Evolutionary conservation across 2,113 vertebrate genomes (phyloP).

Genomic region (Corythoichthys haematopterus): DNA sequence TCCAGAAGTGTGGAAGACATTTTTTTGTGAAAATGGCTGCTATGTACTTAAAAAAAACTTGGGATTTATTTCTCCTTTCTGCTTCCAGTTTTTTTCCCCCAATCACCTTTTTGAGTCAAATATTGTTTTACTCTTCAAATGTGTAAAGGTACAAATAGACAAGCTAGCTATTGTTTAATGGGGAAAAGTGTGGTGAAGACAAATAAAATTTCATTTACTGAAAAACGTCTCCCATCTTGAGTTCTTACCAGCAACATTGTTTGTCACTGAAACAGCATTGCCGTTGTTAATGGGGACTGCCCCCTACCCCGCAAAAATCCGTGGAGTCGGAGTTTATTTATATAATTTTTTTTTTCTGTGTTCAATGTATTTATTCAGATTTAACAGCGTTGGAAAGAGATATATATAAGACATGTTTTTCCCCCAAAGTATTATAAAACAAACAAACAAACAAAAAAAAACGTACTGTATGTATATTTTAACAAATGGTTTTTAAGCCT

Average conservation of each 20-base stretch:
- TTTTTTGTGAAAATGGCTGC: conserved; percentile 63
- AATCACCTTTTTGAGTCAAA: conserved; percentile 75
- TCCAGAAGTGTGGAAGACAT: conserved; percentile 67
- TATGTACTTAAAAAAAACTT: conserved; percentile 68
- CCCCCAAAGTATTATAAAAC: no score
- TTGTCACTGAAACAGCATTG: no score
- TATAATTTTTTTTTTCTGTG: no score
- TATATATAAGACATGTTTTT: no score
- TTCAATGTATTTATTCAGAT: no score
- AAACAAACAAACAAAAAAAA: no score
- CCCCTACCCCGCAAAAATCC: no score
- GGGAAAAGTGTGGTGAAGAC: conserved; percentile 73
- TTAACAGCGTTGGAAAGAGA: no score
- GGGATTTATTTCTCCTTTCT: conserved; percentile 44
- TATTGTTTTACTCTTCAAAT: conserved; percentile 75
- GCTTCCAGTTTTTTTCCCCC: conserved; percentile 45
- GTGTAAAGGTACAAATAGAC: conserved; percentile 55
- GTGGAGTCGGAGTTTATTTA: no score
- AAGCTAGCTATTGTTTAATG: conserved; percentile 74
- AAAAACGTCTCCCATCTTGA: conserved; percentile 13
- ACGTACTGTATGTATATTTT: no score
- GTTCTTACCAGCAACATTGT: not conserved
- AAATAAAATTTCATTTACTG: conserved; percentile 83
- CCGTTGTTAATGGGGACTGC: no score
- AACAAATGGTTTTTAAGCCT: no score